A percentile compares a stretch with the other conserved stretches of the same genome.
Evolutionary conservation across 2,888 invertebrate genomes (phyloP).

Genomic region (Brassicogethes aeneus): DNA sequence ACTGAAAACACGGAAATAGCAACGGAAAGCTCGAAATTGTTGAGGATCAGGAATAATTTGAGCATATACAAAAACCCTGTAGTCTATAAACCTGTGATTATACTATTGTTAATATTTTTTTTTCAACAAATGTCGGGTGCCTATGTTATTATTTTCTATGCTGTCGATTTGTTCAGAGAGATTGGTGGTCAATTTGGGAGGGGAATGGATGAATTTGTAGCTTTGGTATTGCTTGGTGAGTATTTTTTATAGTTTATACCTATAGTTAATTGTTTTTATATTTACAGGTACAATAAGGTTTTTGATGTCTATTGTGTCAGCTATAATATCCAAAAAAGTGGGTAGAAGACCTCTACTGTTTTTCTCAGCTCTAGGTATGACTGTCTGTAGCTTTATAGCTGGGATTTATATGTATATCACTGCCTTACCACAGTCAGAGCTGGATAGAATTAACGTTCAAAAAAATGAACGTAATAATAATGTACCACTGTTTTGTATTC

Average conservation of each 20-base stretch:
- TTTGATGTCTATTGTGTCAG: constrained; percentile 43
- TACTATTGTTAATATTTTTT: constrained; percentile 42
- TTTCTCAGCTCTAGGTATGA: constrained; percentile 47
- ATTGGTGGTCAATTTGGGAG: constrained; percentile 40
- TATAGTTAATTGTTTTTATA: background rate
- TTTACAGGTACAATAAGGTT: constrained; percentile 40
- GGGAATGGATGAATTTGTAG: constrained; percentile 42
- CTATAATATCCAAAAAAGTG: constrained; percentile 41
- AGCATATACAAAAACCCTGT: constrained; percentile 30
- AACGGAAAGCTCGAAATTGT: constrained; percentile 15
- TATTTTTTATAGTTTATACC: background rate
- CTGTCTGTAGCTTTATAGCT: constrained; percentile 39
- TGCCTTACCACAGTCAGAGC: constrained; percentile 21
- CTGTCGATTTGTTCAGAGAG: constrained; percentile 44
- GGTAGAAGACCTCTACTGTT: constrained; percentile 45
- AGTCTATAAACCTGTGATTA: constrained; percentile 45
- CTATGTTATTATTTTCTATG: constrained; percentile 51
- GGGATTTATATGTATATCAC: constrained; percentile 29
- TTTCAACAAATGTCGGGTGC: constrained; percentile 50
- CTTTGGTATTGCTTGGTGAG: constrained; percentile 40
- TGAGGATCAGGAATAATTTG: constrained; percentile 21
- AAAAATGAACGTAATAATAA: constrained; percentile 31
- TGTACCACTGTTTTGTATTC: constrained; percentile 40
- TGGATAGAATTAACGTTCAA: constrained; percentile 23
- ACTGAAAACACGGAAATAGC: constrained; percentile 2